phyloP scores from a whole-genome alignment of 2,797 vertebrate genomes.

The Macrochelys suwanniensis region DNA sequence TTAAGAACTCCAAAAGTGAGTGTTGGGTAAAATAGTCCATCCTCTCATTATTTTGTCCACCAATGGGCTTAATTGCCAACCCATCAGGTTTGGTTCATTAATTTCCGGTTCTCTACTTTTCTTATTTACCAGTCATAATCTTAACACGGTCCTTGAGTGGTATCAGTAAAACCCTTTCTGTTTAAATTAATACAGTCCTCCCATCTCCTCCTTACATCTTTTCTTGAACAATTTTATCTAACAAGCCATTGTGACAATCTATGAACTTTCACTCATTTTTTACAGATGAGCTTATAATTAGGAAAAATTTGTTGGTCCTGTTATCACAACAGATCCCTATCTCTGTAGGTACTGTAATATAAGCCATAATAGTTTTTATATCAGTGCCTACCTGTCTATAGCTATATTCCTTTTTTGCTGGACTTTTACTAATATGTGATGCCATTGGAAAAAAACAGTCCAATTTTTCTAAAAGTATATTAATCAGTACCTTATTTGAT shows the following conservation, averaged over 20 bases:
- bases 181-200: not conserved
- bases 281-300: too few species aligned
- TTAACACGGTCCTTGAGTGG: too few species aligned
- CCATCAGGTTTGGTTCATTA: too few species aligned
- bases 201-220: not conserved
- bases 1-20: too few species aligned
- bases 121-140: too few species aligned
- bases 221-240: not conserved
- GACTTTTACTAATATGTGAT: not conserved
- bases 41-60: too few species aligned
- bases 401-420: fast-evolving
- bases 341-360: not conserved
- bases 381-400: not conserved
- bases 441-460: not conserved
- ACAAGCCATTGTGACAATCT: not conserved
- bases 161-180: too few species aligned
- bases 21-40: too few species aligned
- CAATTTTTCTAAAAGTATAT: not conserved
- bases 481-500: not conserved
- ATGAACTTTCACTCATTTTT: too few species aligned
- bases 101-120: too few species aligned
- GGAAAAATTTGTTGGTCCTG: too few species aligned
- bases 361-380: not conserved
- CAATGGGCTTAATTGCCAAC: too few species aligned
- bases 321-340: not conserved